phyloP scores from a whole-genome alignment of 2,888 invertebrate genomes.

The Agriopis marginaria region DNA sequence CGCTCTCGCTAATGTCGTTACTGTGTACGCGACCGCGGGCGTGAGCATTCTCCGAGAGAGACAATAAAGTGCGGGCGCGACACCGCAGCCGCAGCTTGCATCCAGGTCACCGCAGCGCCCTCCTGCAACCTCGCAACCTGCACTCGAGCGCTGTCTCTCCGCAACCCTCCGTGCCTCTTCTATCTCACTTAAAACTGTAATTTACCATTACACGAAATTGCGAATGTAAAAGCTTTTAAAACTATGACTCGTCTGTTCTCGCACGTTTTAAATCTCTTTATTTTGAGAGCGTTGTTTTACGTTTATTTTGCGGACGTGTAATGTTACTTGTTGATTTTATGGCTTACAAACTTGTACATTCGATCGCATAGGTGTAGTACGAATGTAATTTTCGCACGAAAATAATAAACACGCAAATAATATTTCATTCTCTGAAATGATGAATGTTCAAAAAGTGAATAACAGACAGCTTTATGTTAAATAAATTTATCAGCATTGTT shows the following conservation, averaged over 20 bases:
- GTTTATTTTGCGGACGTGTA: conserved; percentile 31
- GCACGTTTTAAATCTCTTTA: conserved; percentile 47
- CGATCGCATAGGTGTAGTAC: conserved; percentile 22
- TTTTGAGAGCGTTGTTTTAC: conserved; percentile 33
- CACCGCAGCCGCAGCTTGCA: conserved; percentile 64
- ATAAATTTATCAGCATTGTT: conserved; percentile 5
- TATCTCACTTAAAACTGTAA: conserved; percentile 59
- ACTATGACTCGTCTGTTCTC: conserved; percentile 49
- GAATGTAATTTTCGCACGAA: conserved; percentile 10
- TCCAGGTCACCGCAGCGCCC: conserved; percentile 62
- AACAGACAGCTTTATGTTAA: background rate
- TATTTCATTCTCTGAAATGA: conserved; percentile 7
- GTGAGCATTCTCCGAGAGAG: conserved; percentile 64
- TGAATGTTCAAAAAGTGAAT: conserved; percentile 7
- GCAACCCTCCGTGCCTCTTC: conserved; percentile 53
- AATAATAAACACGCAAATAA: conserved; percentile 3
- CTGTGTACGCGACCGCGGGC: conserved; percentile 53
- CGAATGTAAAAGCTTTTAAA: conserved; percentile 52
- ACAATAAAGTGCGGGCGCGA: conserved; percentile 74
- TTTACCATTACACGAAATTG: conserved; percentile 53
- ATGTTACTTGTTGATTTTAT: conserved; percentile 34
- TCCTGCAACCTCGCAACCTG: conserved; percentile 29
- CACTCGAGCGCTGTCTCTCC: conserved; percentile 40
- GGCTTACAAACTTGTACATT: conserved; percentile 20
- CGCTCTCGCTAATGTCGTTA: conserved; percentile 49